Percentiles rank a stretch among this genome's conserved stretches.
Evolutionary conservation across 2,888 invertebrate species (phyloP).

Genomic region (Heterodera filipjevi): DNA sequence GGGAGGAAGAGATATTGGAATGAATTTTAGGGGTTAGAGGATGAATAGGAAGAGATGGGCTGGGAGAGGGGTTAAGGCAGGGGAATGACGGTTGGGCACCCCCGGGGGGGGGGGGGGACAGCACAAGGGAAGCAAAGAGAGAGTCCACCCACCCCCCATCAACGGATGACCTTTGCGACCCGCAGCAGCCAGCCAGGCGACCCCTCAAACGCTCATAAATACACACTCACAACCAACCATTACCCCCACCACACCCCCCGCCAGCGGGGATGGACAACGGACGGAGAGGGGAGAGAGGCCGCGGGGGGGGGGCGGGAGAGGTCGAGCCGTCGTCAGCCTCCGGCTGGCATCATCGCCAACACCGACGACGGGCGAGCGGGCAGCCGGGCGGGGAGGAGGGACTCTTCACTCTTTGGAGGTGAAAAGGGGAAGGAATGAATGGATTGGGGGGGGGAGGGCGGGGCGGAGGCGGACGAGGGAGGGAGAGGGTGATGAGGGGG

Average conservation of each 20-base stretch:
- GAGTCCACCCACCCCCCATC: background rate
- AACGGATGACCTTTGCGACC: conserved; percentile 12
- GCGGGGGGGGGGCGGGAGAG: background rate
- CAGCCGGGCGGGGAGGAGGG: background rate
- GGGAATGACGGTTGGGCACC: background rate
- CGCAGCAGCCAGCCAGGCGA: conserved; percentile 5
- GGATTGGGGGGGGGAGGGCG: conserved; percentile 4
- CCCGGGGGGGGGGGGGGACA: too few species aligned
- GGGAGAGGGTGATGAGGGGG: background rate
- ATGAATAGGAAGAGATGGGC: background rate
- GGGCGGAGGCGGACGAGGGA: background rate
- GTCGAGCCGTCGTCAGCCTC: background rate
- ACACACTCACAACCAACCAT: background rate
- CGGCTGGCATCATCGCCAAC: conserved; percentile 12
- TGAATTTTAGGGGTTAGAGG: background rate
- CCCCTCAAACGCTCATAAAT: conserved; percentile 10
- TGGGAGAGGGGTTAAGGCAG: too few species aligned
- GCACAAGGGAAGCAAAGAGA: background rate
- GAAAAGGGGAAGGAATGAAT: background rate
- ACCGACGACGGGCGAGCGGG: background rate
- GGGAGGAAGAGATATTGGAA: background rate
- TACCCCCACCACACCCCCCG: background rate
- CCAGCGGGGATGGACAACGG: background rate
- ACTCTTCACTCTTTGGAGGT: background rate
- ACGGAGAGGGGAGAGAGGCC: background rate